These are phyloP conservation scores for Uloborus plumipes DNA, from an alignment of 2,888 invertebrate genomes.

Conservation along the genomic window DNA sequence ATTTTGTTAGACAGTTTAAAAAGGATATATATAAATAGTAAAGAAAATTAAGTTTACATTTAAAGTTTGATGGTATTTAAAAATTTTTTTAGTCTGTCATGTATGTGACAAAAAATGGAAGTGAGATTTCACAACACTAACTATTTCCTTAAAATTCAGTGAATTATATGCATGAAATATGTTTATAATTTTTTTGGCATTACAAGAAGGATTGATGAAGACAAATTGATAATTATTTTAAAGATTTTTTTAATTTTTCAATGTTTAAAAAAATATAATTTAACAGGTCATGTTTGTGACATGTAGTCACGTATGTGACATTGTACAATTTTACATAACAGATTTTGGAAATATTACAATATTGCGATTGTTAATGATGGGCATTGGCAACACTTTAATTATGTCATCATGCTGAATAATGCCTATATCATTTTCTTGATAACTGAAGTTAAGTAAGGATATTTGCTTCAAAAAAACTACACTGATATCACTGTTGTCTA, in stretches of 20 bases:
- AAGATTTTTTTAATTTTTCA: too few species aligned
- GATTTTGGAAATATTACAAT: too few species aligned
- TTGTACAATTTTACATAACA: not conserved
- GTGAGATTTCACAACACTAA: not conserved
- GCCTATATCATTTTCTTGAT: not conserved
- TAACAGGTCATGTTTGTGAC: not conserved
- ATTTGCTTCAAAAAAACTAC: too few species aligned
- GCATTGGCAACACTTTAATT: not conserved
- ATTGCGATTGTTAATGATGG: not conserved
- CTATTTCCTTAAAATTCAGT: not conserved
- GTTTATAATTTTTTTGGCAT: not conserved
- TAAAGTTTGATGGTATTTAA: too few species aligned
- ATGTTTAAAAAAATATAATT: not conserved
- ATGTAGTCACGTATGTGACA: not conserved
- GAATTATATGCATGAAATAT: constrained; percentile 4
- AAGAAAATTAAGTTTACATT: not conserved
- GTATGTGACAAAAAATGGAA: too few species aligned
- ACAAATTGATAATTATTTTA: not conserved
- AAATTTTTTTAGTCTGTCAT: too few species aligned
- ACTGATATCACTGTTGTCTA: too few species aligned
- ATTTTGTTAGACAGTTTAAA: not conserved
- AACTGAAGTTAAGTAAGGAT: too few species aligned
- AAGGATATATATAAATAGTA: not conserved
- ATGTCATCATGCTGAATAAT: not conserved
- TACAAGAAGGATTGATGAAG: not conserved